Evolutionary conservation across 2,888 invertebrate species (phyloP).

Genomic region (Melitaea athalia): DNA sequence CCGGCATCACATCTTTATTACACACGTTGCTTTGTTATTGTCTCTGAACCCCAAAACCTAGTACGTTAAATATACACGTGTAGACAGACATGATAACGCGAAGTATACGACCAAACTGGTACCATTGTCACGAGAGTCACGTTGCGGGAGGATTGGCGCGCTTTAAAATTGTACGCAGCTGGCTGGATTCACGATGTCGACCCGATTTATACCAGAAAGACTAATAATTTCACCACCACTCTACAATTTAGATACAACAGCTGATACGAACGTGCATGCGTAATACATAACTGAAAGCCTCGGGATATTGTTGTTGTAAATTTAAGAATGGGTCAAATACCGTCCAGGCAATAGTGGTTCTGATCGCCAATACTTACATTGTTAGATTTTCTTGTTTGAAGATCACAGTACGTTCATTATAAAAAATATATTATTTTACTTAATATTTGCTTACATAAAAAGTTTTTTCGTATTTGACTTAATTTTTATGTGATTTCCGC

Average conservation of each 20-base stretch:
- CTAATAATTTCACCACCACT: conserved; percentile 45
- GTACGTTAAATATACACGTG: conserved; percentile 43
- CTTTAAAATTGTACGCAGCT: conserved; percentile 71
- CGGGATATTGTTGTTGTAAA: conserved; percentile 10
- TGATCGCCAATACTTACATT: neutral
- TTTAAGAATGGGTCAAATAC: neutral
- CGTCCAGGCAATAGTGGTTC: neutral
- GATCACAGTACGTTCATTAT: neutral
- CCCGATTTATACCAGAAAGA: conserved; percentile 53
- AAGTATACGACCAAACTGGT: conserved; percentile 50
- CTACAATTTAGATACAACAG: conserved; percentile 34
- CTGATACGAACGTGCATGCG: conserved; percentile 30
- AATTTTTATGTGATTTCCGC: conserved; percentile 77
- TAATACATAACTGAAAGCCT: conserved; percentile 6
- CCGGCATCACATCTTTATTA: conserved; percentile 9
- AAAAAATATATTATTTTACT: neutral
- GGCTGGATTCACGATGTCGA: conserved; percentile 52
- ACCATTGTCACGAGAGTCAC: conserved; percentile 60
- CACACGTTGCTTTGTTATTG: conserved; percentile 10
- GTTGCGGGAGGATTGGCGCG: conserved; percentile 55
- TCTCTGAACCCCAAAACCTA: conserved; percentile 21
- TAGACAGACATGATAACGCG: conserved; percentile 51
- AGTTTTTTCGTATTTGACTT: neutral
- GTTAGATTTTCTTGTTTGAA: neutral
- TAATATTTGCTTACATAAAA: neutral